Percentiles rank a stretch among this genome's conserved stretches.
Conservation (phyloP, 2,113 vertebrate species). For the Mormyrus lacerda region DNA sequence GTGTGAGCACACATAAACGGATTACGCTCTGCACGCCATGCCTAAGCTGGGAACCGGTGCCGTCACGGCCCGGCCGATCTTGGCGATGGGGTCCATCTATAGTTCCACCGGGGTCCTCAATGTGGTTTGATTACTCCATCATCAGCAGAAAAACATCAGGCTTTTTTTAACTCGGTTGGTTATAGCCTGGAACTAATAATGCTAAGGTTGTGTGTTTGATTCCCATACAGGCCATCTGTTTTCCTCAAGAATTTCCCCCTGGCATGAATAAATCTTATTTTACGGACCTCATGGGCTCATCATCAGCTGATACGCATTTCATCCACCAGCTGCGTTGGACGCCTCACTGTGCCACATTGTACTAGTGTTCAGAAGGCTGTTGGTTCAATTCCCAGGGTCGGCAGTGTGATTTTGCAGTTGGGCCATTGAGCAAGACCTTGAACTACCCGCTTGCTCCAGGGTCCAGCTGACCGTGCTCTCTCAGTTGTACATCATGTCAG, state of each 20-base stretch:
- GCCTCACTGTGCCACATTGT: not conserved
- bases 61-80: not conserved
- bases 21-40: constrained; percentile 19
- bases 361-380: not conserved
- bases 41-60: not conserved
- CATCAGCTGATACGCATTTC: not conserved
- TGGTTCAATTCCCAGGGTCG: not conserved
- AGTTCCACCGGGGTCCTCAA: not conserved
- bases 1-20: constrained; percentile 17
- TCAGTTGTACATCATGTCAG: not conserved
- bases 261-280: not conserved
- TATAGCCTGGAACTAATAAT: not conserved
- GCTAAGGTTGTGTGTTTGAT: not conserved
- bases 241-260: not conserved
- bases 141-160: not conserved
- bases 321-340: not conserved
- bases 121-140: not conserved
- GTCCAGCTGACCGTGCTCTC: not conserved
- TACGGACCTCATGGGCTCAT: not conserved
- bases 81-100: not conserved
- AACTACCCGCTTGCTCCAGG: not conserved
- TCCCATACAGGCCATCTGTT: not conserved
- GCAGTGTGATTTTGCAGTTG: not conserved
- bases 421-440: not conserved
- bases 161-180: not conserved